These are phyloP conservation scores for Gymnosoma rotundatum DNA, from an alignment of 2,888 invertebrate species.

Conservation along the genomic window DNA sequence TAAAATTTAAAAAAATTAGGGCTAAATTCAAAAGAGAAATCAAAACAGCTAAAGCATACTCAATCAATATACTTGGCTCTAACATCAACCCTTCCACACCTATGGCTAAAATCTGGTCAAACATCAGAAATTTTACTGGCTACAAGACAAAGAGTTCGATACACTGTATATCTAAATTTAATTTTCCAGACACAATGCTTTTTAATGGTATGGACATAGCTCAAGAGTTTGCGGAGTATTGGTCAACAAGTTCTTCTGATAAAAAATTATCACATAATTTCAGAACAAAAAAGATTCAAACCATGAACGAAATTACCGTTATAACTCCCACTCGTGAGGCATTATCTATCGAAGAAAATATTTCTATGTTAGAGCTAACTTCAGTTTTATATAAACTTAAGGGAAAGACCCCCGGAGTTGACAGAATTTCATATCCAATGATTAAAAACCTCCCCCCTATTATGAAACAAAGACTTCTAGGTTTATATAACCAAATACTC, in stretches of 20 bases:
- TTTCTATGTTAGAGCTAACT: too few species aligned
- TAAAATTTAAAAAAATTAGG: slow-evolving; percentile 44
- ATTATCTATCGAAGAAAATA: too few species aligned
- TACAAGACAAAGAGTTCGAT: not conserved
- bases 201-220: not conserved
- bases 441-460: slow-evolving; percentile 1
- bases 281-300: slow-evolving; percentile 14
- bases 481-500: slow-evolving; percentile 39
- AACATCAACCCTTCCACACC: slow-evolving; percentile 31
- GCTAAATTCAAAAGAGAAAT: slow-evolving; percentile 51
- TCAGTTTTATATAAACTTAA: slow-evolving; percentile 13
- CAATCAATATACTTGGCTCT: slow-evolving; percentile 13
- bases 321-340: not conserved
- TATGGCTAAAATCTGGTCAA: slow-evolving; percentile 33
- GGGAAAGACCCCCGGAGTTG: slow-evolving; percentile 35
- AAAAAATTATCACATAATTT: not conserved
- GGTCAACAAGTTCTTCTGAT: not conserved
- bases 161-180: too few species aligned
- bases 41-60: slow-evolving; percentile 40
- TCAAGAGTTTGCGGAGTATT: slow-evolving; percentile 6
- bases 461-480: slow-evolving; percentile 16
- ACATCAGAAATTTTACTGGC: slow-evolving; percentile 38
- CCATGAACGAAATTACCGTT: too few species aligned
- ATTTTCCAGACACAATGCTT: too few species aligned
- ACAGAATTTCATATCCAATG: not conserved